These are phyloP conservation scores for Pterocles burchelli DNA, from an alignment of 2,113 vertebrate species.

Conservation along the genomic window DNA sequence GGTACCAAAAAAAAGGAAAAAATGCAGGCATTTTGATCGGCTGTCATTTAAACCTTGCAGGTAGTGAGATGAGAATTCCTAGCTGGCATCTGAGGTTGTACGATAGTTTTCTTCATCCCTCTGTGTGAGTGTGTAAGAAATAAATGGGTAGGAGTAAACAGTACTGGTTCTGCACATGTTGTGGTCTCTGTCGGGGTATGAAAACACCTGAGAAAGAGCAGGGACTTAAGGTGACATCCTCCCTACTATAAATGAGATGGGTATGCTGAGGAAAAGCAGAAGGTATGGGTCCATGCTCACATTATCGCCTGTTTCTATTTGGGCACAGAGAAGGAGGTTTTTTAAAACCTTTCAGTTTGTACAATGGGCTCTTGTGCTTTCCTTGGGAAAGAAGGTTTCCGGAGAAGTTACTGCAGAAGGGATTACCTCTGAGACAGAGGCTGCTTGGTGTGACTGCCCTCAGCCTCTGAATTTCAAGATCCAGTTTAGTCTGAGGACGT, in stretches of 20 bases:
- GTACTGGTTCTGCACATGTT: neutral
- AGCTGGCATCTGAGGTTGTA: neutral
- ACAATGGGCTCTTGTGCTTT: neutral
- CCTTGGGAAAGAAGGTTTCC: neutral
- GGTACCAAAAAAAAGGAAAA: neutral
- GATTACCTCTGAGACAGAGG: neutral
- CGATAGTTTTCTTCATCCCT: neutral
- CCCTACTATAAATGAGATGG: neutral
- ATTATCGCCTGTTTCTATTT: neutral
- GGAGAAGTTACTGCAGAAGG: neutral
- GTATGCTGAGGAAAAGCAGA: neutral
- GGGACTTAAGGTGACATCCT: neutral
- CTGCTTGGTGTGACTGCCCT: neutral
- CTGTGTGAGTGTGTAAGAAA: neutral
- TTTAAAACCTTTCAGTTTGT: neutral
- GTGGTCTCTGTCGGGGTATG: neutral
- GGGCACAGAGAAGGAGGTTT: neutral
- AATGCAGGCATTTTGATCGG: neutral
- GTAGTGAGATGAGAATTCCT: neutral
- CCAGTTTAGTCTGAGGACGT: neutral
- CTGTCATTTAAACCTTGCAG: neutral
- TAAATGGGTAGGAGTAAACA: neutral
- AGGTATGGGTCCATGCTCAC: neutral
- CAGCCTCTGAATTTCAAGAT: neutral
- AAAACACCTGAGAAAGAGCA: neutral